Conservation (phyloP, 2,888 invertebrate genomes). For the Nymphalis c-album region DNA sequence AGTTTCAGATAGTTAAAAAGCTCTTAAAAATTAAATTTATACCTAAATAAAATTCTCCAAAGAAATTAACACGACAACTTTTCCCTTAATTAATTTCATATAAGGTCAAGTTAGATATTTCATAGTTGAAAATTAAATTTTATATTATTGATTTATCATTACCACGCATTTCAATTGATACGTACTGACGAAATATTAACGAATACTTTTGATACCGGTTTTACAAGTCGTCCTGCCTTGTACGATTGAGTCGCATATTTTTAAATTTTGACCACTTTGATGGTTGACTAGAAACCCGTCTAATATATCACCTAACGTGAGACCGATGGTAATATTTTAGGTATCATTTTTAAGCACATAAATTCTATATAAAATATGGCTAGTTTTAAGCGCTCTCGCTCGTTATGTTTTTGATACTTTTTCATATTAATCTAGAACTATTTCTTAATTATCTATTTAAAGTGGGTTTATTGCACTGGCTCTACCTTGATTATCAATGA, state of each 20-base stretch:
- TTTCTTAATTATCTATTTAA: not conserved
- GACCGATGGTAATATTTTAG: conserved; percentile 48
- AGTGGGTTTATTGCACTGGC: conserved; percentile 10
- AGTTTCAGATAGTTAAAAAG: too few relatives aligned
- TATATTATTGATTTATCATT: conserved; percentile 26
- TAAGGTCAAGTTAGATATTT: conserved; percentile 13
- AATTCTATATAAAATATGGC: conserved; percentile 13
- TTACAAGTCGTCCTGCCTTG: conserved; percentile 52
- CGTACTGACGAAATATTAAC: conserved; percentile 46
- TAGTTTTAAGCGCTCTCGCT: conserved; percentile 16
- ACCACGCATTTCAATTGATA: conserved; percentile 28
- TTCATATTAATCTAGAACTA: conserved; percentile 1
- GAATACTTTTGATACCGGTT: conserved; percentile 74
- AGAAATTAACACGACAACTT: not conserved
- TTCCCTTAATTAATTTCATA: not conserved
- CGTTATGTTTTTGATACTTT: not conserved
- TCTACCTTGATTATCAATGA: conserved; percentile 2
- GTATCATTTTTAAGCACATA: conserved; percentile 22
- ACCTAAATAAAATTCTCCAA: not conserved
- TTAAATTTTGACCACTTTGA: conserved; percentile 58
- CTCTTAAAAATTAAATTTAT: too few relatives aligned
- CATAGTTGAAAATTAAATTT: conserved; percentile 4
- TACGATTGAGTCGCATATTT: conserved; percentile 62
- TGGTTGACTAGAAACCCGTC: conserved; percentile 65
- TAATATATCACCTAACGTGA: conserved; percentile 36